Percentiles rank a stretch among this genome's conserved stretches.
Evolutionary conservation across 2,797 vertebrate species (phyloP).

Genomic region (Ciconia nigra): DNA sequence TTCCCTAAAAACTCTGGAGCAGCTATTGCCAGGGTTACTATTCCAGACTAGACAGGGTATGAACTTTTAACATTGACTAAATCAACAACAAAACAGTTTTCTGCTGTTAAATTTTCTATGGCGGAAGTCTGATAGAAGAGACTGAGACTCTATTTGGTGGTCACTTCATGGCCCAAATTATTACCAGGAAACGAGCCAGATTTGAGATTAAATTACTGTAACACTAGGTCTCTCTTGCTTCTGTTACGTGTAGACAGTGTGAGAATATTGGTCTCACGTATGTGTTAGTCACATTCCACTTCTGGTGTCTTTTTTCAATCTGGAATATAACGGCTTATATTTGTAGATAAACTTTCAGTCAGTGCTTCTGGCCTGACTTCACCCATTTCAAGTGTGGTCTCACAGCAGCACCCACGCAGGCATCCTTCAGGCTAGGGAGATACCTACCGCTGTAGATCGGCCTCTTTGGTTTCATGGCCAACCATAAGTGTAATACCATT

Average conservation of each 20-base stretch:
- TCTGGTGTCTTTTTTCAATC: neutral
- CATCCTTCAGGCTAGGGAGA: neutral
- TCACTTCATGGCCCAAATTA: neutral
- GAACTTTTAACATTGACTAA: neutral
- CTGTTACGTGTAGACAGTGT: neutral
- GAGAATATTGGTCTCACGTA: accelerated
- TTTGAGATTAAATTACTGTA: neutral
- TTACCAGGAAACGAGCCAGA: neutral
- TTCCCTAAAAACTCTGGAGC: neutral
- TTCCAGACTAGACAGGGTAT: neutral
- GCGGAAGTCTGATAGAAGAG: neutral
- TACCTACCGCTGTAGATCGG: accelerated
- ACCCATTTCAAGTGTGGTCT: neutral
- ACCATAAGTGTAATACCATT: accelerated
- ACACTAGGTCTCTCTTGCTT: neutral
- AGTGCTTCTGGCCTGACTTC: neutral
- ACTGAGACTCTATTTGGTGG: neutral
- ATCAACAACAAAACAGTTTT: neutral
- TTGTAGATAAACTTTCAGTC: neutral
- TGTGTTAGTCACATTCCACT: neutral
- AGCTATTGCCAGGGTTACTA: neutral
- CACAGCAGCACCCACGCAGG: neutral
- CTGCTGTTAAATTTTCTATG: neutral
- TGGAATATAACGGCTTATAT: neutral
- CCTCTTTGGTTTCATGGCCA: neutral